Conservation (phyloP, 2,797 vertebrate genomes). For the Cynopterus sphinx region DNA sequence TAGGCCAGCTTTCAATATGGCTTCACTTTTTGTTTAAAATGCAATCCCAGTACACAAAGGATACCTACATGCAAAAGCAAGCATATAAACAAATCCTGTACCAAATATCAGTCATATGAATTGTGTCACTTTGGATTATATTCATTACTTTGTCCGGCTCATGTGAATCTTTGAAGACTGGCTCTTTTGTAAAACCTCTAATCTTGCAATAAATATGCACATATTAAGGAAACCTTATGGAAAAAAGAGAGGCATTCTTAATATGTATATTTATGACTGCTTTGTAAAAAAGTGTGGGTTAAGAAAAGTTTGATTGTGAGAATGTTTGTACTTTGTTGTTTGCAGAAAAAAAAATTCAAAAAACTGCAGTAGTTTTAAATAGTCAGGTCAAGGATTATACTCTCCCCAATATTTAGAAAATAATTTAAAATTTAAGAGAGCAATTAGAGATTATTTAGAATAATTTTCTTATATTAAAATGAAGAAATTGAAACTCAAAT, state of each 20-base stretch:
- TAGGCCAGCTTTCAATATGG: background rate
- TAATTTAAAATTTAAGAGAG: slow-evolving; percentile 16
- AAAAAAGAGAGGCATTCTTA: background rate
- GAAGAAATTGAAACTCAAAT: background rate
- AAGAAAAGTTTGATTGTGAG: background rate
- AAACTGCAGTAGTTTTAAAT: slow-evolving; percentile 8
- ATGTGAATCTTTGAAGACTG: background rate
- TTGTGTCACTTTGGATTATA: background rate
- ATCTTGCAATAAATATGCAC: slow-evolving; percentile 12
- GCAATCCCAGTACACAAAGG: background rate
- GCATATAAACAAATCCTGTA: background rate
- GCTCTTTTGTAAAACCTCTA: slow-evolving; percentile 15
- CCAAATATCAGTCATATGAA: background rate
- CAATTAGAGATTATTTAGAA: background rate
- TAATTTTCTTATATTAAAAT: slow-evolving; percentile 29
- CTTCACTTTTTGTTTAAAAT: slow-evolving; percentile 37
- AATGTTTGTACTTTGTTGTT: background rate
- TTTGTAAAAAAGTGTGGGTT: background rate
- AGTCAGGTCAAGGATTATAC: background rate
- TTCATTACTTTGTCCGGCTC: background rate
- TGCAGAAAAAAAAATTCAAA: background rate
- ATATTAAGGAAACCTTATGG: background rate
- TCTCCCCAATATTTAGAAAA: slow-evolving; percentile 8
- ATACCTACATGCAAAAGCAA: background rate
- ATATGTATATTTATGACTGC: slow-evolving; percentile 2